Conservation (phyloP, 2,888 invertebrate species). For the Phaedon cochleariae region DNA sequence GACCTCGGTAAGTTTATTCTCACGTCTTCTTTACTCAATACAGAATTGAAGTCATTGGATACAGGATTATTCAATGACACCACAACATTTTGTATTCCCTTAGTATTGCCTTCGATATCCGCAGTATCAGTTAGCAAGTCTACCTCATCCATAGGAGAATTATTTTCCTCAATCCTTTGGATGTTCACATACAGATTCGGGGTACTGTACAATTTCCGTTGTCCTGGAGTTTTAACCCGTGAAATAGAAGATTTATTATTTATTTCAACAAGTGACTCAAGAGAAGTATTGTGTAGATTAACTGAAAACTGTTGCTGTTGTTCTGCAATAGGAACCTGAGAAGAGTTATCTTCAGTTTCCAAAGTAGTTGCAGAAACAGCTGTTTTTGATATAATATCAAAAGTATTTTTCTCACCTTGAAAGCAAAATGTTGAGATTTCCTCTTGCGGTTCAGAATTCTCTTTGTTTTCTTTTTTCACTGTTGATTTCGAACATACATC, state of each 20-base stretch:
- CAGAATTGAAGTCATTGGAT: too few relatives aligned
- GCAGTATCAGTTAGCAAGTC: not conserved
- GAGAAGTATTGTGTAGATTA: not conserved
- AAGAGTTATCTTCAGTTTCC: not conserved
- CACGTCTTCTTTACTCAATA: too few relatives aligned
- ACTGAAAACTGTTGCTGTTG: not conserved
- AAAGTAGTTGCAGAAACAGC: not conserved
- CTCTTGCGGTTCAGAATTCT: not conserved
- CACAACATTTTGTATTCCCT: too few relatives aligned
- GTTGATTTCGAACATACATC: not conserved
- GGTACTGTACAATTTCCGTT: not conserved
- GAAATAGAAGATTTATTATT: not conserved
- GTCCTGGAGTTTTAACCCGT: not conserved
- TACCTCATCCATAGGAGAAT: not conserved
- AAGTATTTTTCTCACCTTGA: not conserved
- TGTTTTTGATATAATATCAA: slow-evolving; percentile 3
- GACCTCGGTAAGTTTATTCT: too few relatives aligned
- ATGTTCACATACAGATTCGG: not conserved
- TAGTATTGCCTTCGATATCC: not conserved
- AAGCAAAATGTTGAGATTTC: not conserved
- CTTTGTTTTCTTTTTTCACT: slow-evolving; percentile 1
- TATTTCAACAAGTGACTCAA: not conserved
- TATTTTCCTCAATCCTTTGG: not conserved
- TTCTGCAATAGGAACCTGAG: not conserved
- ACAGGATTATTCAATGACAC: too few relatives aligned